Base-by-base conservation (phyloP, 2,113 vertebrate genomes). In the Herpailurus yagouaroundi region DNA sequence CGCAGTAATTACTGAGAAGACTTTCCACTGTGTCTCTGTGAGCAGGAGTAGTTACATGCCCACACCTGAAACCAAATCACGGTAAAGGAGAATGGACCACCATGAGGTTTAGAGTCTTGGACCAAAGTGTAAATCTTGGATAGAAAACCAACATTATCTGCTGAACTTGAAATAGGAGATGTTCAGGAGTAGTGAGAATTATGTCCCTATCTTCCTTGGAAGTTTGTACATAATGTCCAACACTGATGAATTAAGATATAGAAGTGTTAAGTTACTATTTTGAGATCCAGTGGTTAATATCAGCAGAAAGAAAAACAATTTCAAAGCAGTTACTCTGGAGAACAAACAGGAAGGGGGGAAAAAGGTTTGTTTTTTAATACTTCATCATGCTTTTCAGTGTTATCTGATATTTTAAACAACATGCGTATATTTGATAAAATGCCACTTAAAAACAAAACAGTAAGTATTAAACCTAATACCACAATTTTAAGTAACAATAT, bases 381-480 rank as follows among this genome's bases (percentile, higher is more conserved):
- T 94, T 48, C 29, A 31, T 38, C 52, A 7, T 50, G 36, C 77
- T 25, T 89, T 77, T 89, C 55, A 52, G 5, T 85, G 36, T 38
- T 63, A 91, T 57, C 89, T 85, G 38, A 89, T 84, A 10, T 85
- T 93, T 80, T 89, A 85, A 89, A 85, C 0, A 83, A 71, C 38
- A 4, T 41, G 0, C 4, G 19, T 73, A 3, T n/a, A 81, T 89
- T 94, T 91, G 66, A 76, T 81, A 93, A 79, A 83, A 68, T 89
- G 18, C 21, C 83, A 19, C 88, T 84, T 64, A 74, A 55, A 89
- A 81, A 74, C 83, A 91, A 79, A 90, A 92, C 87, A 77, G 79
- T 66, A 83, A 80, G 64, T 73, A 66, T 91, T 94, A 89, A 60
- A n/a, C 12, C 48, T 66, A 45, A 52, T 21, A 7, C 10, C 2